Conservation (phyloP, 2,113 vertebrate genomes). For the Trichechus manatus region DNA sequence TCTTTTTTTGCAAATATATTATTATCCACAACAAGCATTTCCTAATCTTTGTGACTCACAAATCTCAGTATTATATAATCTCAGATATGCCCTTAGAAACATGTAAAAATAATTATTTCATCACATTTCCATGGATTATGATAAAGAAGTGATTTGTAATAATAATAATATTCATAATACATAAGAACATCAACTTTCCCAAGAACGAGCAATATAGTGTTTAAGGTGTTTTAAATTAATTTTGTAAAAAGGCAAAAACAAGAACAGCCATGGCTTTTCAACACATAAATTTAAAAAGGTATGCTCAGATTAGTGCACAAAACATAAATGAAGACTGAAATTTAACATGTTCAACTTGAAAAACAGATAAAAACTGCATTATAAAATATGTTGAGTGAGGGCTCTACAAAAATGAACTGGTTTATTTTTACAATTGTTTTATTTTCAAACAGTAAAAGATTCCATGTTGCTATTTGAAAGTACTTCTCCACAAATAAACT, state of each 20-base stretch:
- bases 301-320: not conserved
- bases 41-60: not conserved
- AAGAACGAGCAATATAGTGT: not conserved
- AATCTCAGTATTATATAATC: not conserved
- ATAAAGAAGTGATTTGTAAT: slow-evolving; percentile 14
- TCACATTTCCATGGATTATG: not conserved
- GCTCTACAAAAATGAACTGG: slow-evolving; percentile 11
- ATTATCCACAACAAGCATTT: slow-evolving; percentile 33
- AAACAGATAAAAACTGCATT: not conserved
- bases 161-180: not conserved
- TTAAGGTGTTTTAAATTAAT: not conserved
- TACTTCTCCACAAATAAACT: slow-evolving; percentile 13
- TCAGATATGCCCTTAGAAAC: not conserved
- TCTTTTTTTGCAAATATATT: slow-evolving; percentile 36
- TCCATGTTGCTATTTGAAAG: slow-evolving; percentile 5
- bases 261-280: not conserved
- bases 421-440: slow-evolving; percentile 26
- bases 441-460: slow-evolving; percentile 34
- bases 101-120: not conserved
- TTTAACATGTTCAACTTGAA: not conserved
- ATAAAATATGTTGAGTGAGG: not conserved
- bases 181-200: not conserved
- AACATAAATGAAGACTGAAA: slow-evolving; percentile 13
- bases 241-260: not conserved
- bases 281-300: slow-evolving; percentile 20